Evolutionary conservation across 2,797 vertebrate genomes (phyloP).

Genomic region (Melanotaenia parkinsoni): DNA sequence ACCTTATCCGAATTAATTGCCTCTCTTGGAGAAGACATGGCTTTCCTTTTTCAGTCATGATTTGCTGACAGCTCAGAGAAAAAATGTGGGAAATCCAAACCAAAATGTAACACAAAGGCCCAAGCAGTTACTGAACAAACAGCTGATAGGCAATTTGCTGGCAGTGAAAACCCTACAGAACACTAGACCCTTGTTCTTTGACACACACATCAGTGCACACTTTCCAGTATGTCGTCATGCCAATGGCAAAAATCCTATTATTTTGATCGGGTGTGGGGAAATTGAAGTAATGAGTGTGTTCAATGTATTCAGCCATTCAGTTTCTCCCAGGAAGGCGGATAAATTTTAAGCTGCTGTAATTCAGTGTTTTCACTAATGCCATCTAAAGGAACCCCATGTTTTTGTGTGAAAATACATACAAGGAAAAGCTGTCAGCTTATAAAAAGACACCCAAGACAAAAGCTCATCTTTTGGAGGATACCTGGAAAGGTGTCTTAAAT

Average conservation of each 20-base stretch:
- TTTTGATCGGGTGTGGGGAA: slow-evolving; percentile 65
- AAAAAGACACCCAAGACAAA: slow-evolving; percentile 1
- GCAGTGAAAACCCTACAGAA: slow-evolving; percentile 31
- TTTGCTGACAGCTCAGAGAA: slow-evolving; percentile 13
- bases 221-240: slow-evolving; percentile 31
- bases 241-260: slow-evolving; percentile 59
- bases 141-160: slow-evolving; percentile 15
- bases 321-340: slow-evolving; percentile 19
- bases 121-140: background rate
- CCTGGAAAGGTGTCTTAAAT: background rate
- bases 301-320: slow-evolving; percentile 15
- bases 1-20: background rate
- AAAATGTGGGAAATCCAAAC: slow-evolving; percentile 16
- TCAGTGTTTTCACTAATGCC: slow-evolving; percentile 16
- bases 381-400: slow-evolving; percentile 18
- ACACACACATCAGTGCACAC: slow-evolving; percentile 46
- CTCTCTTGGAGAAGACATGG: background rate
- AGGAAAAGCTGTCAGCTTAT: background rate
- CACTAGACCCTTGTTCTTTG: slow-evolving; percentile 62
- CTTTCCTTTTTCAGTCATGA: slow-evolving; percentile 3
- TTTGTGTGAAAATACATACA: background rate
- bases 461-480: slow-evolving; percentile 16
- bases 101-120: slow-evolving; percentile 22
- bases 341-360: slow-evolving; percentile 43
- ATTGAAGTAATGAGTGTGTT: slow-evolving; percentile 72